Percentiles rank a stretch among this genome's conserved stretches.
phyloP scores from a whole-genome alignment of 1,140 invertebrate genomes.

The Varroa destructor region DNA sequence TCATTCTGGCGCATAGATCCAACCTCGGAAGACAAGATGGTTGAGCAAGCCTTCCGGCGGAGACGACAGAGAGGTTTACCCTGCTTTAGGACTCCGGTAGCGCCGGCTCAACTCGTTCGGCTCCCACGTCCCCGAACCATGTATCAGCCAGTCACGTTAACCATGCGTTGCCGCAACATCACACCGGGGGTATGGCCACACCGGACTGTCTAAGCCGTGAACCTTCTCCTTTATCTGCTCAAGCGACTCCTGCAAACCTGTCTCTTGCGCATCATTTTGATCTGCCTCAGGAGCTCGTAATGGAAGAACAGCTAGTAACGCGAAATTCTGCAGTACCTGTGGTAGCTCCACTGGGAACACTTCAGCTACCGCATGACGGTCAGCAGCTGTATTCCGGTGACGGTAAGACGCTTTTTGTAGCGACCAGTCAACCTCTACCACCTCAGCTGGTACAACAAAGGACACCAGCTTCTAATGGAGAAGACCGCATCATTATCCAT shows the following conservation, averaged over 20 bases:
- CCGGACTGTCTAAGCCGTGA: conserved; percentile 75
- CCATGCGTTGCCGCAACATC: no score
- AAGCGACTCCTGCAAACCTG: conserved; percentile 4
- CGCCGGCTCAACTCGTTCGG: conserved; percentile 69
- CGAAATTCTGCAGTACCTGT: not conserved
- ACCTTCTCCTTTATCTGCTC: conserved; percentile 36
- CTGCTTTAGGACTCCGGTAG: conserved; percentile 72
- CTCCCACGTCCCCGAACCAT: conserved; percentile 33
- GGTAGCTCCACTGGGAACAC: no score
- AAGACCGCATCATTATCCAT: not conserved
- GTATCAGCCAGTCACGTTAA: not conserved
- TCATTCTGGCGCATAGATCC: conserved; percentile 97
- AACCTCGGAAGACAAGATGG: conserved; percentile 80
- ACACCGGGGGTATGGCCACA: conserved; percentile 55
- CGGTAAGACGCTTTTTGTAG: not conserved
- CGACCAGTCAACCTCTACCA: not conserved
- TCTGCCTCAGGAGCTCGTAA: conserved; percentile 21
- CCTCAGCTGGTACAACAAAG: not conserved
- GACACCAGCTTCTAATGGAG: not conserved
- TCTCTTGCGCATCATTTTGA: conserved; percentile 11
- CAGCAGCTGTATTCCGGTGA: no score
- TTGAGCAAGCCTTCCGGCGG: conserved; percentile 86
- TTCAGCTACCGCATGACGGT: no score
- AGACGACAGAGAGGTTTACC: conserved; percentile 76
- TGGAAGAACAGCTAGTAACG: conserved; percentile 23